Evolutionary conservation across 2,797 vertebrate species (phyloP).

Genomic region (Rhincodon typus): DNA sequence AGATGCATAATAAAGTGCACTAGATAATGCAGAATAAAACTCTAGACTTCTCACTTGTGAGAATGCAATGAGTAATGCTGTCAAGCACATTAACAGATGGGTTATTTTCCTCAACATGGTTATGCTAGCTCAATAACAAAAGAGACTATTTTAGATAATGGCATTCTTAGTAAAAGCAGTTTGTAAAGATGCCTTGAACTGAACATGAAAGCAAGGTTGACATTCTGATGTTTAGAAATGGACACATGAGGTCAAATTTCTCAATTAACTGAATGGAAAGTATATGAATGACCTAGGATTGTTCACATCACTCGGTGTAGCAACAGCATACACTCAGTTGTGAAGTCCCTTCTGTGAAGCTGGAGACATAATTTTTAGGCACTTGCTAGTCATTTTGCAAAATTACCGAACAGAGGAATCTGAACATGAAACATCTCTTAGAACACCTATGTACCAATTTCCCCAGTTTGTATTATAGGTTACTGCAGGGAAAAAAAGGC

Average conservation of each 20-base stretch:
- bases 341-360: not conserved
- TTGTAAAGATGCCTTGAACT: not conserved
- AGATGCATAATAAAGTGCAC: not conserved
- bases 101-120: not conserved
- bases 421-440: not conserved
- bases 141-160: not conserved
- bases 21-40: not conserved
- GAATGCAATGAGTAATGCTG: not conserved
- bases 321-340: not conserved
- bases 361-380: not conserved
- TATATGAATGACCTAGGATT: not conserved
- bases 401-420: not conserved
- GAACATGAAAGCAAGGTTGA: not conserved
- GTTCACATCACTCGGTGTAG: not conserved
- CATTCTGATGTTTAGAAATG: not conserved
- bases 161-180: not conserved
- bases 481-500: too few relatives aligned
- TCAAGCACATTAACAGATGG: conserved; percentile 24
- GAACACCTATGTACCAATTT: not conserved
- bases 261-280: not conserved
- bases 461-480: not conserved
- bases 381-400: not conserved
- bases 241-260: not conserved
- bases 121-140: not conserved
- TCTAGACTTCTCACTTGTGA: not conserved